A percentile compares a stretch with the other conserved stretches of the same genome.
phyloP scores from a whole-genome alignment of 1,140 invertebrate genomes.

The Bombus sylvicola region DNA sequence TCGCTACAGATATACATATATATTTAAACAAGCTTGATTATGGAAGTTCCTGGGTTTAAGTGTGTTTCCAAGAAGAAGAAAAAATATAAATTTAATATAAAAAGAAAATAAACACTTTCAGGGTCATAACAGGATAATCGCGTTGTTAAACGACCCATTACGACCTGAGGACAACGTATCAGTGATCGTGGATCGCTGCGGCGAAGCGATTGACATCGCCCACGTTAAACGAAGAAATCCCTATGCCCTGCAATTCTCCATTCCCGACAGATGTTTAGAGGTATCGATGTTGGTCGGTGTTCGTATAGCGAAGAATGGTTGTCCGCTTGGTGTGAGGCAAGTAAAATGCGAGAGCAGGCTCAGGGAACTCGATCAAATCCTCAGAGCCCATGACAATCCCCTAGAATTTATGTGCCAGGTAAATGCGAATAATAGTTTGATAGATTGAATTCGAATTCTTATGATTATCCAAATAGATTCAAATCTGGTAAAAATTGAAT shows the following conservation, averaged over 20 bases:
- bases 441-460: neutral
- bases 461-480: neutral
- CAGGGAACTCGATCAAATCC: slow-evolving; percentile 91
- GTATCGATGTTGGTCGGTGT: slow-evolving; percentile 92
- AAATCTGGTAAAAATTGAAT: neutral
- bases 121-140: slow-evolving; percentile 92
- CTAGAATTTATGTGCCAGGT: slow-evolving; percentile 94
- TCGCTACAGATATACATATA: no score
- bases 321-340: slow-evolving; percentile 88
- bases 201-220: slow-evolving; percentile 89
- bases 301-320: slow-evolving; percentile 90
- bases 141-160: slow-evolving; percentile 89
- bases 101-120: slow-evolving; percentile 64
- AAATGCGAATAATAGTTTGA: slow-evolving; percentile 40
- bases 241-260: slow-evolving; percentile 90
- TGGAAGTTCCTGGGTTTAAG: neutral
- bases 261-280: slow-evolving; percentile 90
- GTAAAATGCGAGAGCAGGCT: slow-evolving; percentile 93
- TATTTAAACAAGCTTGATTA: neutral
- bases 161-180: slow-evolving; percentile 88
- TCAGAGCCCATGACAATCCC: slow-evolving; percentile 90
- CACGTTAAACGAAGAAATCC: slow-evolving; percentile 91
- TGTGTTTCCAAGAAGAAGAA: neutral
- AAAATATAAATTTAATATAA: neutral
- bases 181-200: slow-evolving; percentile 90